phyloP scores from a whole-genome alignment of 2,113 vertebrate species.

The Ptilonorhynchus violaceus region DNA sequence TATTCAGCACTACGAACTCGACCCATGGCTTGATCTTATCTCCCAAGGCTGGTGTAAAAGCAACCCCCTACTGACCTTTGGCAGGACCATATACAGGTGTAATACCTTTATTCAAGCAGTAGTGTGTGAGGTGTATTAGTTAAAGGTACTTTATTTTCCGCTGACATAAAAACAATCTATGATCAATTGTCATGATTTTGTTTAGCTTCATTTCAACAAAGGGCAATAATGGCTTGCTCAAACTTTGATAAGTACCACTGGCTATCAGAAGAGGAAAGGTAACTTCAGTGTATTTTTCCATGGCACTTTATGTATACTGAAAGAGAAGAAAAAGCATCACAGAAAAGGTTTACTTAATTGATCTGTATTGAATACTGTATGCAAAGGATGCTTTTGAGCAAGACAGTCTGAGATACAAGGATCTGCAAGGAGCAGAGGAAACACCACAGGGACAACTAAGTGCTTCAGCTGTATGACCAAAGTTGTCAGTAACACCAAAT shows the following conservation, averaged over 20 bases:
- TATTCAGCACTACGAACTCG: not conserved
- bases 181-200: not conserved
- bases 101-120: not conserved
- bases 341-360: not conserved
- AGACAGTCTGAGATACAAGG: not conserved
- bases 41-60: not conserved
- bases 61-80: not conserved
- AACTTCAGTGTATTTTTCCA: not conserved
- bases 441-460: not conserved
- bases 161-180: not conserved
- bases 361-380: not conserved
- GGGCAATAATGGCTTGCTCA: not conserved
- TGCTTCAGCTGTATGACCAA: not conserved
- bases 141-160: not conserved
- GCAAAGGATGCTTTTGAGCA: not conserved
- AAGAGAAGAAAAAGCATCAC: not conserved
- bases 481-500: not conserved
- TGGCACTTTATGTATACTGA: not conserved
- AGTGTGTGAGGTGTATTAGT: not conserved
- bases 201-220: not conserved
- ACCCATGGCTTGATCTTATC: not conserved
- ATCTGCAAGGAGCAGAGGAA: not conserved
- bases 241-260: not conserved
- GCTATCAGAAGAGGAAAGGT: not conserved
- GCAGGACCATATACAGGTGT: not conserved